Conservation (phyloP, 2,113 vertebrate genomes). For the Corythoichthys intestinalis region DNA sequence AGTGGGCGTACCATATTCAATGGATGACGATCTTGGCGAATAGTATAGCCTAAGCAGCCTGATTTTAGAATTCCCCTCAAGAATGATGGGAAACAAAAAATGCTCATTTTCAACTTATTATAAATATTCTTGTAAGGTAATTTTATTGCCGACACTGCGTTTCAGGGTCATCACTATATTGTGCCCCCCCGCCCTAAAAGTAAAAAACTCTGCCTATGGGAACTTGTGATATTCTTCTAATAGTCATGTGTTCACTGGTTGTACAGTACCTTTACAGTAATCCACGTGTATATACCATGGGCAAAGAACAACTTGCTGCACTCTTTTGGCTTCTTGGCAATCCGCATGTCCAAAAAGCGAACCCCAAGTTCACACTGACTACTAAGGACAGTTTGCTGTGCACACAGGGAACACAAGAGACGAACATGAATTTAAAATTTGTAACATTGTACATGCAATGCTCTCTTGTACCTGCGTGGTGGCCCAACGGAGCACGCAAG, state of each 20-base stretch:
- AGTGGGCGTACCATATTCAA: no score
- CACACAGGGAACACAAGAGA: neutral
- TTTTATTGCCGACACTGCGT: no score
- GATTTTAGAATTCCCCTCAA: no score
- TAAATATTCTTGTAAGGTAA: no score
- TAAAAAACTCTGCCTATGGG: no score
- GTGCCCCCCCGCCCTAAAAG: no score
- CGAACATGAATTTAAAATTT: neutral
- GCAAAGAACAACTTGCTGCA: constrained; percentile 76
- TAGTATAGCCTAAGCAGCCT: no score
- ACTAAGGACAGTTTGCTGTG: constrained; percentile 38
- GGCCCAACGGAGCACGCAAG: constrained; percentile 56
- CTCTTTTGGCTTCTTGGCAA: constrained; percentile 72
- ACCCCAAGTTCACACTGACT: constrained; percentile 83
- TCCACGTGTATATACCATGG: constrained; percentile 81
- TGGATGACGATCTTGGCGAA: no score
- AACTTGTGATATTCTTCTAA: neutral
- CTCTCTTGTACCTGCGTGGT: constrained; percentile 53
- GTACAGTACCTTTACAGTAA: constrained; percentile 77
- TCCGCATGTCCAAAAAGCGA: constrained; percentile 86
- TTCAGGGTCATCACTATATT: no score
- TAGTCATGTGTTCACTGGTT: neutral
- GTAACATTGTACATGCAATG: neutral
- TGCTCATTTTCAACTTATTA: no score
- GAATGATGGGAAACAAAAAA: no score